Evolutionary conservation across 2,797 vertebrate species (phyloP).

Genomic region (Telmatherina bonti): DNA sequence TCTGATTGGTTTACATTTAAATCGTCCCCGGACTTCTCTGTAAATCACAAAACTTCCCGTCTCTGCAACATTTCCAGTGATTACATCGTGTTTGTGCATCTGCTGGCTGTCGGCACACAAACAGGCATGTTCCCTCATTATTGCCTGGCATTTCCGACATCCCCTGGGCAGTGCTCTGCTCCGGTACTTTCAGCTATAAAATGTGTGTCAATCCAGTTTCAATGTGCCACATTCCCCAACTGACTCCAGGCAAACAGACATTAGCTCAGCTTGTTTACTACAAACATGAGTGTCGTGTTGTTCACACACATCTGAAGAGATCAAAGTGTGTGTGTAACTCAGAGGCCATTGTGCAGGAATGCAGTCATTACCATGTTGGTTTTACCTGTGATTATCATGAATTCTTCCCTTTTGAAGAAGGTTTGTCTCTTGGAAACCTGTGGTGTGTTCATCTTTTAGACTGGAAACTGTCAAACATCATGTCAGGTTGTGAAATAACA

Average conservation of each 20-base stretch:
- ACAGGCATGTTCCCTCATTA: background rate
- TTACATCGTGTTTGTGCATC: background rate
- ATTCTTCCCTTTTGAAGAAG: no score
- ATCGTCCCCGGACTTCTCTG: no score
- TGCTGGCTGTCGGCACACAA: slow-evolving; percentile 12
- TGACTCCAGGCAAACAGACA: slow-evolving; percentile 1
- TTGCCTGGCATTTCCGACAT: background rate
- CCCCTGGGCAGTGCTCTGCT: background rate
- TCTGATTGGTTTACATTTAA: no score
- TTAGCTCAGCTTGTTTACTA: slow-evolving; percentile 13
- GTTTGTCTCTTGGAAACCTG: no score
- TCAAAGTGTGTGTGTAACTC: background rate
- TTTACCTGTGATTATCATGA: no score
- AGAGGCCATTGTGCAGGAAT: no score
- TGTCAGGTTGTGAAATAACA: no score
- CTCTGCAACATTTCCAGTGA: background rate
- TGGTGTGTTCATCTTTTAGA: no score
- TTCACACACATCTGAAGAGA: background rate
- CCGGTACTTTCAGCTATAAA: slow-evolving; percentile 22
- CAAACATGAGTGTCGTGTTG: background rate
- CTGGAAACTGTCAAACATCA: no score
- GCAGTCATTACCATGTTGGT: no score
- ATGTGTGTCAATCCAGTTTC: slow-evolving; percentile 28
- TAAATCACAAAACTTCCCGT: no score
- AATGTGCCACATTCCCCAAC: slow-evolving; percentile 17